These are phyloP conservation scores for Peromyscus polionotus DNA, from an alignment of 2,113 vertebrate species.

Conservation along the genomic window DNA sequence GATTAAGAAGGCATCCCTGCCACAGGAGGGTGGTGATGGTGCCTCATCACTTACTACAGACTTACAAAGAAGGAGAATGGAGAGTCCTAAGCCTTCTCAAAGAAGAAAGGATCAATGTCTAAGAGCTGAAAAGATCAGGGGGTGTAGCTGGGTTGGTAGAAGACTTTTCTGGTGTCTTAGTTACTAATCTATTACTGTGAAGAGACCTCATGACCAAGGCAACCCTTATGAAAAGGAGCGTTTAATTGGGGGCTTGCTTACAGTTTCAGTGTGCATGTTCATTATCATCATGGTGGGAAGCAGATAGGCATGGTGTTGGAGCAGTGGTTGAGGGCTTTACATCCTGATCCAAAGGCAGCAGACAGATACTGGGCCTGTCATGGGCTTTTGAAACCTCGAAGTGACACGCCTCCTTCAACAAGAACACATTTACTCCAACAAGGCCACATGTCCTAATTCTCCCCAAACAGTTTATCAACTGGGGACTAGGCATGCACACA, in stretches of 20 bases:
- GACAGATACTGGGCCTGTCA: background rate
- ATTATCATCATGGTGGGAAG: background rate
- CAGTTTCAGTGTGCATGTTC: background rate
- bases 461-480: background rate
- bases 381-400: background rate
- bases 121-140: background rate
- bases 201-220: background rate
- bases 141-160: background rate
- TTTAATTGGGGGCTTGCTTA: background rate
- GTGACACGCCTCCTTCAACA: background rate
- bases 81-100: no score
- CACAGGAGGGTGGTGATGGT: background rate
- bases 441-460: background rate
- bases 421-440: background rate
- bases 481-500: background rate
- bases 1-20: background rate
- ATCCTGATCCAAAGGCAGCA: background rate
- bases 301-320: background rate
- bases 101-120: background rate
- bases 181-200: background rate
- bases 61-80: background rate
- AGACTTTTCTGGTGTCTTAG: background rate
- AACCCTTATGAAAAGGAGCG: background rate
- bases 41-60: no score
- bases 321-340: background rate